Evolutionary conservation across 2,888 invertebrate genomes (phyloP).

Genomic region (Psococerastis gibbosa): DNA sequence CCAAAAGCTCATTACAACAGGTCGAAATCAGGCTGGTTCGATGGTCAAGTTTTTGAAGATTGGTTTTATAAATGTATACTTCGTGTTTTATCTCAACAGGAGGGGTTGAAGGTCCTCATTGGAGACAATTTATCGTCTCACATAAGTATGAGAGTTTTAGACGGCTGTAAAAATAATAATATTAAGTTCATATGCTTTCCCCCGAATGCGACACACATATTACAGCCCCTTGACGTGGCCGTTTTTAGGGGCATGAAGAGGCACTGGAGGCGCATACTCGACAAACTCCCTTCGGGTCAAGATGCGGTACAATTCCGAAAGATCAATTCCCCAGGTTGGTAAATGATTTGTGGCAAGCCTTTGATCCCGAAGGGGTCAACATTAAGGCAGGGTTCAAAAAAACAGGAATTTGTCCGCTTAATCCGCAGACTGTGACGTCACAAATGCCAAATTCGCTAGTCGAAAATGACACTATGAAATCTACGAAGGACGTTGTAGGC

Average conservation of each 20-base stretch:
- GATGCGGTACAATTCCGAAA: conserved; percentile 7
- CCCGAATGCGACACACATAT: conserved; percentile 21
- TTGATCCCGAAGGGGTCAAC: background rate
- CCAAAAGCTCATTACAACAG: conserved; percentile 1
- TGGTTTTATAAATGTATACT: conserved; percentile 10
- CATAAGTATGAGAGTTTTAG: conserved; percentile 19
- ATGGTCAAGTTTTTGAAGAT: background rate
- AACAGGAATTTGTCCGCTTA: conserved; percentile 11
- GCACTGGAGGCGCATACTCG: conserved; percentile 18
- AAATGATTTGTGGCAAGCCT: background rate
- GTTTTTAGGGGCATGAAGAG: conserved; percentile 21
- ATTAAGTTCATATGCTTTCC: conserved; percentile 24
- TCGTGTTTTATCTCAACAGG: conserved; percentile 18
- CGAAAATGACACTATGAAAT: too few relatives aligned
- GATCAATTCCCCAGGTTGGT: conserved; percentile 7
- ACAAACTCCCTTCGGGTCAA: conserved; percentile 8
- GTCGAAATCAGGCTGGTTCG: background rate
- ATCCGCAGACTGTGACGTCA: background rate
- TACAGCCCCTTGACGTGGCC: conserved; percentile 23
- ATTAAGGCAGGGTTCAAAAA: conserved; percentile 12
- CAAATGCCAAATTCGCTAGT: background rate
- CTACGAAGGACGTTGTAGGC: too few relatives aligned
- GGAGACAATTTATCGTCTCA: conserved; percentile 25
- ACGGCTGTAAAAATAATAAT: conserved; percentile 21
- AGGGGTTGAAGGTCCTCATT: conserved; percentile 22